These are phyloP conservation scores for Acronicta psi DNA, from an alignment of 2,888 invertebrate species.

Conservation along the genomic window DNA sequence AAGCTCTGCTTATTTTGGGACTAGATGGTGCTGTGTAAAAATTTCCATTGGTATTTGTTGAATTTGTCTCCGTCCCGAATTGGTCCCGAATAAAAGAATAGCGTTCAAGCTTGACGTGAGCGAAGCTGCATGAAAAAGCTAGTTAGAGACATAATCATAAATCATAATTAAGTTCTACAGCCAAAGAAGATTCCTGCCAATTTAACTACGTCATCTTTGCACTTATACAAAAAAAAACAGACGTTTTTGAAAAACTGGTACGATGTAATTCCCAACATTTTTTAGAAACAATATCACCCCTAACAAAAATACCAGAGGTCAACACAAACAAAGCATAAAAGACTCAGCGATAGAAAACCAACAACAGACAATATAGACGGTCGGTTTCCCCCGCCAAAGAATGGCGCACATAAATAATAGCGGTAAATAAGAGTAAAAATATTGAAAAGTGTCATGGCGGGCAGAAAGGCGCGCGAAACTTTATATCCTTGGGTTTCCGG, in stretches of 20 bases:
- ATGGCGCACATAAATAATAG: slow-evolving; percentile 86
- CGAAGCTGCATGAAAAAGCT: too few species aligned
- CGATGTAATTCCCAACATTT: slow-evolving; percentile 14
- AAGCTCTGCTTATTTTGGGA: too few species aligned
- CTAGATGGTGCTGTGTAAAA: too few species aligned
- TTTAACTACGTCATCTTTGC: too few species aligned
- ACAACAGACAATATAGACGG: slow-evolving; percentile 72
- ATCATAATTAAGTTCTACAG: too few species aligned
- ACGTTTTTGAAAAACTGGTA: slow-evolving; percentile 11
- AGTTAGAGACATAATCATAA: too few species aligned
- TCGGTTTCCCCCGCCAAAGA: slow-evolving; percentile 77
- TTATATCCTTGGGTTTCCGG: slow-evolving; percentile 88
- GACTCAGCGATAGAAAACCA: slow-evolving; percentile 60
- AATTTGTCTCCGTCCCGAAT: too few species aligned
- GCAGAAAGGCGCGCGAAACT: slow-evolving; percentile 85
- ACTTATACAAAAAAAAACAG: too few species aligned
- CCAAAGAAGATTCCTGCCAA: too few species aligned
- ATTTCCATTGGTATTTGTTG: too few species aligned
- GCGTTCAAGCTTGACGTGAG: too few species aligned
- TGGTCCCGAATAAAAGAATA: too few species aligned
- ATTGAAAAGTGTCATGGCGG: slow-evolving; percentile 87
- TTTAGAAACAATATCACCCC: slow-evolving; percentile 12
- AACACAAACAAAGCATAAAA: slow-evolving; percentile 63
- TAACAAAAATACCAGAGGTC: slow-evolving; percentile 46
- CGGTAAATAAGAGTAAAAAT: slow-evolving; percentile 88